phyloP scores from a whole-genome alignment of 2,113 vertebrate genomes.

The Nannospalax galili region DNA sequence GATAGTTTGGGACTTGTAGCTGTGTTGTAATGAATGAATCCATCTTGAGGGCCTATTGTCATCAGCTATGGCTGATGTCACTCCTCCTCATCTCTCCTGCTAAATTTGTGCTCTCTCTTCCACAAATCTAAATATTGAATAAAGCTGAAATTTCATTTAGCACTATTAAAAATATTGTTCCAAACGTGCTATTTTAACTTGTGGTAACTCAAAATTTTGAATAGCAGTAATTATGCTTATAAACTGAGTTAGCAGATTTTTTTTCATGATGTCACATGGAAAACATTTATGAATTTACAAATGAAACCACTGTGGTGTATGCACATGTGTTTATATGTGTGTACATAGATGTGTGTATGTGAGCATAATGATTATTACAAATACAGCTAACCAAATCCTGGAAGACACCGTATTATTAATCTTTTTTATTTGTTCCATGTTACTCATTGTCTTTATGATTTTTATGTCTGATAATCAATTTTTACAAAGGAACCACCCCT shows the following conservation, averaged over 20 bases:
- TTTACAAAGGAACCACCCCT: background rate
- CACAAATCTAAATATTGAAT: background rate
- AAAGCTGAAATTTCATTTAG: background rate
- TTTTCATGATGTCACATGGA: background rate
- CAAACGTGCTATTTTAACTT: background rate
- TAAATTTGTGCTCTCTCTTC: background rate
- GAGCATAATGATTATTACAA: conserved; percentile 5
- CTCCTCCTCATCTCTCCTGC: background rate
- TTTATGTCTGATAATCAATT: background rate
- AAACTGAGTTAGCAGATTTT: conserved; percentile 5
- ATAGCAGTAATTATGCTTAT: background rate
- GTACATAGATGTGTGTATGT: background rate
- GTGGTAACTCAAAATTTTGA: conserved; percentile 1
- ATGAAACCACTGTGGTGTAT: background rate
- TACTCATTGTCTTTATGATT: conserved; percentile 1
- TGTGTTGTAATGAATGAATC: background rate
- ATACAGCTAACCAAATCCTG: background rate
- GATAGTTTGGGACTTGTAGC: background rate
- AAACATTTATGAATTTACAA: conserved; percentile 8
- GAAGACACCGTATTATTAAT: background rate
- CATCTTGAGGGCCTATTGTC: too few relatives aligned
- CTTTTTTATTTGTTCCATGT: background rate
- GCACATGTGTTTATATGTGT: background rate
- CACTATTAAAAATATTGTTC: background rate
- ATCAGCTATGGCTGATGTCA: background rate